Conservation (phyloP, 1,140 invertebrate species). For the Ceratosolen fusciceps region DNA sequence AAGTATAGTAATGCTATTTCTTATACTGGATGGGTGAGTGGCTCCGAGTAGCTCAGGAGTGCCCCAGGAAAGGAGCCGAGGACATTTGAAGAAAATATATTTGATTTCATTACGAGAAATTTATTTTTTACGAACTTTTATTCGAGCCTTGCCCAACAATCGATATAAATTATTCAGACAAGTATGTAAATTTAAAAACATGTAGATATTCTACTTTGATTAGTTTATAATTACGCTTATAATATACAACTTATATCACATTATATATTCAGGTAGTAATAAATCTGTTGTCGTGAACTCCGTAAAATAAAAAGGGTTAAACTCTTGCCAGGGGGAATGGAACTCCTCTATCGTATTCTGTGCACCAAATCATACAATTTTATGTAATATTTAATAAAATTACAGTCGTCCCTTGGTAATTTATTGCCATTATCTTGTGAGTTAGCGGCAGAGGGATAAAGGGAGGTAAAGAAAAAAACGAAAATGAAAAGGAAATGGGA, state of each 20-base stretch:
- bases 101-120: not conserved
- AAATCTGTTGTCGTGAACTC: constrained; percentile 14
- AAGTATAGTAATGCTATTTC: not conserved
- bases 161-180: not conserved
- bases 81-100: not conserved
- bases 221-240: constrained; percentile 27
- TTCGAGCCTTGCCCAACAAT: not conserved
- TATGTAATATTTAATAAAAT: constrained; percentile 11
- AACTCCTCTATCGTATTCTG: not conserved
- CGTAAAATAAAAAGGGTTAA: not conserved
- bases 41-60: no score
- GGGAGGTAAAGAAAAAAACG: no score
- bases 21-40: no score
- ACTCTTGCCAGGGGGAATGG: not conserved
- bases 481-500: not conserved
- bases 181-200: constrained; percentile 16
- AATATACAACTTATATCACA: constrained; percentile 2
- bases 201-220: constrained; percentile 1
- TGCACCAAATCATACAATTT: not conserved
- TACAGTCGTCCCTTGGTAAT: not conserved
- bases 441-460: no score
- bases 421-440: not conserved
- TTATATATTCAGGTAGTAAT: constrained; percentile 19
- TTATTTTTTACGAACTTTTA: not conserved
- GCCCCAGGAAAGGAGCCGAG: no score